These are phyloP conservation scores for Mythimna albipuncta DNA, from an alignment of 2,888 invertebrate genomes.

Conservation along the genomic window DNA sequence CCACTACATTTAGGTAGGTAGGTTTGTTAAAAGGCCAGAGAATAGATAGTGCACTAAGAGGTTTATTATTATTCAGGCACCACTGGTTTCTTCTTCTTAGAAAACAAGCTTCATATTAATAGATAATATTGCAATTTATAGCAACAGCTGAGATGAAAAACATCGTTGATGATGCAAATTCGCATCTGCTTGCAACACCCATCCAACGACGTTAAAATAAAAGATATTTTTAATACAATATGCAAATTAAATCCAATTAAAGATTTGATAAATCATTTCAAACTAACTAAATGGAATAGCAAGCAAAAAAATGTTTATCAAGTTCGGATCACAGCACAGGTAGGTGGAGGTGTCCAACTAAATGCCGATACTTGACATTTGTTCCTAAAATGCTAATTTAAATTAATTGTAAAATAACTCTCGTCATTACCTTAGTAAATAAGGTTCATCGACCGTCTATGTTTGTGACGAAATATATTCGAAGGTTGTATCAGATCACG, in stretches of 20 bases:
- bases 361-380: slow-evolving; percentile 64
- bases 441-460: slow-evolving; percentile 80
- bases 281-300: slow-evolving; percentile 48
- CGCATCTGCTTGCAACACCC: slow-evolving; percentile 37
- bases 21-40: background rate
- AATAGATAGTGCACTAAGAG: background rate
- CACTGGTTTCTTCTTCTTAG: background rate
- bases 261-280: slow-evolving; percentile 48
- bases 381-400: slow-evolving; percentile 58
- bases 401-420: slow-evolving; percentile 69
- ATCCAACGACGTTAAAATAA: slow-evolving; percentile 15
- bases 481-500: slow-evolving; percentile 82
- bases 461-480: slow-evolving; percentile 81
- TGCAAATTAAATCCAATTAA: slow-evolving; percentile 58
- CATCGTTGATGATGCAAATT: slow-evolving; percentile 33
- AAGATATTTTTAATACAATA: slow-evolving; percentile 31
- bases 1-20: background rate
- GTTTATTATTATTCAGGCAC: background rate
- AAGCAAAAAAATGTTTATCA: slow-evolving; percentile 72
- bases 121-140: background rate
- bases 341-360: slow-evolving; percentile 41
- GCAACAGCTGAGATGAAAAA: slow-evolving; percentile 13
- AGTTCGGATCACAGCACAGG: slow-evolving; percentile 46
- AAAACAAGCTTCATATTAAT: background rate
- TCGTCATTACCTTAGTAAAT: slow-evolving; percentile 66